phyloP scores from a whole-genome alignment of 2,113 vertebrate species.

The Clinocottus analis region DNA sequence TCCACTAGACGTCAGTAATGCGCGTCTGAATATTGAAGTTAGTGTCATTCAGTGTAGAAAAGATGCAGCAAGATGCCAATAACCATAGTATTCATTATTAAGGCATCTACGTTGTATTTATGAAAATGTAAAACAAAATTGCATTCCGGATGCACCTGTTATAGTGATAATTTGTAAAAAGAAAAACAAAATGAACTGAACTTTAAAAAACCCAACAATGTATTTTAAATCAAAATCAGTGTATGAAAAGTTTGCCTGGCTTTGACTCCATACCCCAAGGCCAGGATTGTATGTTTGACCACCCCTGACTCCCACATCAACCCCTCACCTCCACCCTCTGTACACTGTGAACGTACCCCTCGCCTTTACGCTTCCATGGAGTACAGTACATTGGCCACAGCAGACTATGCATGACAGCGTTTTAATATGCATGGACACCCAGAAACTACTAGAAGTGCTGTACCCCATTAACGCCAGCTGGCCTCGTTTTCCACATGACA shows the following conservation, averaged over 20 bases:
- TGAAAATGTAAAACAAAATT: background rate
- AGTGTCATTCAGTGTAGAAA: background rate
- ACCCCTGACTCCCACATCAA: background rate
- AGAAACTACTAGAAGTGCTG: background rate
- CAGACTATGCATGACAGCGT: background rate
- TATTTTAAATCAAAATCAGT: too few species aligned
- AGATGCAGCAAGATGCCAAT: background rate
- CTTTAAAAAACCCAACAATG: too few species aligned
- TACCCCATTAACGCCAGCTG: background rate
- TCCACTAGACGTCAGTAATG: slow-evolving; percentile 2
- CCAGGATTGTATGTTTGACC: background rate
- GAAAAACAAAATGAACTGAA: too few species aligned
- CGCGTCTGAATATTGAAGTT: background rate
- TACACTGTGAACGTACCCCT: background rate
- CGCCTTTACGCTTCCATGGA: background rate
- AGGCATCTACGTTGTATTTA: background rate
- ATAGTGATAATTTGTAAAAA: too few species aligned
- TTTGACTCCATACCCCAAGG: background rate
- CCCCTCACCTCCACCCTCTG: background rate
- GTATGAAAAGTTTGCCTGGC: too few species aligned
- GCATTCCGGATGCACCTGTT: background rate
- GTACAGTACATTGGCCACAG: background rate
- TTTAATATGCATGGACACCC: background rate
- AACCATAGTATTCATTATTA: background rate
- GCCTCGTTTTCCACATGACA: background rate